Percentiles rank a stretch among this genome's conserved stretches.
Evolutionary conservation across 2,888 invertebrate genomes (phyloP).

Genomic region (Teinopalpus imperialis): DNA sequence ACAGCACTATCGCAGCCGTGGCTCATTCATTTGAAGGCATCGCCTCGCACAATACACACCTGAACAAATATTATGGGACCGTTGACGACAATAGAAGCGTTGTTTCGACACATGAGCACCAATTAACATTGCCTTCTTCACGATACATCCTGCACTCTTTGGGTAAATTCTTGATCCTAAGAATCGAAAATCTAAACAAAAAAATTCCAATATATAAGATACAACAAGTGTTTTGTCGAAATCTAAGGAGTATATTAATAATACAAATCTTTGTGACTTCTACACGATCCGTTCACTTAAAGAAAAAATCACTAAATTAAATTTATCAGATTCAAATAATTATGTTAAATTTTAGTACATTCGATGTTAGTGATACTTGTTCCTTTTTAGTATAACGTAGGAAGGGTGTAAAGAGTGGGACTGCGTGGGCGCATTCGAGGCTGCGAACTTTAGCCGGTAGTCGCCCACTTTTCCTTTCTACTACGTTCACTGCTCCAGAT

Average conservation of each 20-base stretch:
- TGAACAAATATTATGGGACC: slow-evolving; percentile 73
- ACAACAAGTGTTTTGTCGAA: no score
- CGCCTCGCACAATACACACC: slow-evolving; percentile 60
- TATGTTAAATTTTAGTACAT: no score
- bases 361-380: not conserved
- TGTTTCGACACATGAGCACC: slow-evolving; percentile 52
- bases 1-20: slow-evolving; percentile 44
- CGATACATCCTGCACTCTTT: slow-evolving; percentile 1
- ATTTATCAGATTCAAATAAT: no score
- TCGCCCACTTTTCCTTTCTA: slow-evolving; percentile 80
- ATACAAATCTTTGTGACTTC: no score
- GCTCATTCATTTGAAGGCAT: slow-evolving; percentile 68
- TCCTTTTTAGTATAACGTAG: slow-evolving; percentile 18
- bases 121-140: slow-evolving; percentile 41
- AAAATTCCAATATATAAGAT: no score
- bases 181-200: no score
- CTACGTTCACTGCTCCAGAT: slow-evolving; percentile 72
- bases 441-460: slow-evolving; percentile 52
- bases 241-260: no score
- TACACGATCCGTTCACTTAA: no score
- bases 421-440: slow-evolving; percentile 70
- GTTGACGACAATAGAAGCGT: slow-evolving; percentile 55
- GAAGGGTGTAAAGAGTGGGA: slow-evolving; percentile 37
- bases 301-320: no score
- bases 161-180: no score